Evolutionary conservation across 1,140 invertebrate genomes (phyloP).

Genomic region (Lycorma delicatula): DNA sequence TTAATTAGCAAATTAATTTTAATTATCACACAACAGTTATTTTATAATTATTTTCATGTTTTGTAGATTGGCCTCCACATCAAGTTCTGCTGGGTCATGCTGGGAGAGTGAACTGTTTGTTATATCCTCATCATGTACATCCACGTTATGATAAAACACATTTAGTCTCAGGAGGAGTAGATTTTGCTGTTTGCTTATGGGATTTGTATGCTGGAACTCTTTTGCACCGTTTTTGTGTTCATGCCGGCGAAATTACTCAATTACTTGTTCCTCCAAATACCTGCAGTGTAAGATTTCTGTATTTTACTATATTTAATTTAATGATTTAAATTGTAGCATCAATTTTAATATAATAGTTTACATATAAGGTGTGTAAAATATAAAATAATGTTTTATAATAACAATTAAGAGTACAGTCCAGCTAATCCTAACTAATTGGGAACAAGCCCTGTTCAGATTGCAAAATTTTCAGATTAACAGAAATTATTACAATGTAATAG

Average conservation of each 20-base stretch:
- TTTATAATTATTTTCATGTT: neutral
- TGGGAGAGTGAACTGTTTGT: slow-evolving; percentile 86
- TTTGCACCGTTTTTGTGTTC: slow-evolving; percentile 92
- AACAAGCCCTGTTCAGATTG: too few relatives aligned
- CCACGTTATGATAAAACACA: slow-evolving; percentile 86
- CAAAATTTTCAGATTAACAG: too few relatives aligned
- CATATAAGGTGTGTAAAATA: too few relatives aligned
- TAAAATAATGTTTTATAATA: too few relatives aligned
- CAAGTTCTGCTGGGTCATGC: slow-evolving; percentile 85
- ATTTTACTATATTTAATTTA: too few relatives aligned
- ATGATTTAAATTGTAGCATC: too few relatives aligned
- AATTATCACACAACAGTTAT: too few relatives aligned
- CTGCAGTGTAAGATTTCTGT: slow-evolving; percentile 82
- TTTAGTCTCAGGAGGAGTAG: slow-evolving; percentile 90
- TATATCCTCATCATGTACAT: slow-evolving; percentile 91
- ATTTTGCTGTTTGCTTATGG: slow-evolving; percentile 97
- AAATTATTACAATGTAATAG: too few relatives aligned
- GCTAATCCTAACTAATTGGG: too few relatives aligned
- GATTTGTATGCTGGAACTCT: slow-evolving; percentile 85
- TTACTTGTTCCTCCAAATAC: slow-evolving; percentile 85
- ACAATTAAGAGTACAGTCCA: too few relatives aligned
- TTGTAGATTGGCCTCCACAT: slow-evolving; percentile 79
- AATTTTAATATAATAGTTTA: too few relatives aligned
- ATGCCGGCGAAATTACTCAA: slow-evolving; percentile 87
- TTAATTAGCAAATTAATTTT: too few relatives aligned